Base-by-base conservation (phyloP, 2,888 invertebrate species). In the Pteria penguin region DNA sequence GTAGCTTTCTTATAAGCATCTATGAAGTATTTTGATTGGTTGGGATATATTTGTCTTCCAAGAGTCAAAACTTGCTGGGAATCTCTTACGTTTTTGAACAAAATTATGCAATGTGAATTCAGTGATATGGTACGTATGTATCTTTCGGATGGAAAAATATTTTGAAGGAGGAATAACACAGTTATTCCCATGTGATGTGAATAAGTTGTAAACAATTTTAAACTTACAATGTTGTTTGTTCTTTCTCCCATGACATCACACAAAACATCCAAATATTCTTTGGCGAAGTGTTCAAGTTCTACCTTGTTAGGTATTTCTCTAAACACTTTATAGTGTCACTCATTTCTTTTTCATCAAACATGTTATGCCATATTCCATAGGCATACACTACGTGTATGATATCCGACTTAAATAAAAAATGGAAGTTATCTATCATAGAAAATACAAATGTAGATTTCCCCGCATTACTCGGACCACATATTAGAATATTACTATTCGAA, bases 171-270 rank as follows among this genome's bases (percentile, higher is more conserved):
- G 14, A 72, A 29, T 22, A 61, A 45, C 26, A 68, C 71, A 2
- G 67, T 60, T 8, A 65, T 57, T 26, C 70, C 66, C 65, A 54
- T 76, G 52, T 79, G 79, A 63, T 76, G 79, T 1, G 67, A 61
- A 11, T 32, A 69, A n/a, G 54, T 70, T 11, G 73, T 73, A 27
- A 73, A 77, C 32, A 77, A 65, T 61, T 73, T 55, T 22, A 66
- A 52, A 2, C 73, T 45, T 54, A 69, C 66, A 45, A 60, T 52
- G 5, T 31, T 24, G 8, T 27, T 45, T 22, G 33, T 24, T 22
- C 61, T 60, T 36, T 72, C 54, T 18, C 66, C 54, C 73, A 73
- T 73, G 14, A 77, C 55, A 61, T 77, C 77, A 54, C 76, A 75
- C 1, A 79, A 52, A 14, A 75, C 60, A 52, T 63, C 57, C 8